Evolutionary conservation across 2,797 vertebrate species (phyloP), one percentile per base, ranked within the genome.

Genomic region (Rhynchonycteris naso): DNA sequence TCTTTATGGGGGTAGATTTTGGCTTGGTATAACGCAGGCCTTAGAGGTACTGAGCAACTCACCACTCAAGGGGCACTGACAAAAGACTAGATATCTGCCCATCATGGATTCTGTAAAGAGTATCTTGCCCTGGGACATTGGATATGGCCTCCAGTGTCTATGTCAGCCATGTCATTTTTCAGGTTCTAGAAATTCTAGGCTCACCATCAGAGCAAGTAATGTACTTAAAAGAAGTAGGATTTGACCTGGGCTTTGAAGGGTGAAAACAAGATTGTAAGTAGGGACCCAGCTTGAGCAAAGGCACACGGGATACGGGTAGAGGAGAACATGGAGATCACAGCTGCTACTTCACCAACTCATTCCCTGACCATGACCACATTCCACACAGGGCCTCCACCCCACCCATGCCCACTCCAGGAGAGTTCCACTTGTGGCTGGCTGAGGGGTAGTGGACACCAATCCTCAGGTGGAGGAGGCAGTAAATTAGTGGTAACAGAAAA

Each of bases 401-500:
- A 43, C 43, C 43, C 43, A 43, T 43, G 43, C 75, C 68, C 56
- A 93, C 50, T 92, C 50, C 61, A 87, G 50, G 54, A 97, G 76
- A 72, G 47, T 91, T 90, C 96, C 93, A 97, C 96, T 95, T 97
- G 94, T 97, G 92, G 93, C 93, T 97, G 71, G 68, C 88, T 52
- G 14, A 22, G 78, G 75, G 69, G 79, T 86, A 83, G 58, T 92
- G 71, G 79, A 74, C 83, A 89, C 81, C 59, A 47, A 84, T 95
- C 96, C 85, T 97, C 96, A 96, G 92, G 95, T 97, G 79, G 90
- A 97, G 33, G 75, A 84, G 63, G 38, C 95, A 91, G 1, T 97
- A 97, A 97, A 97, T 97, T 92, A 89, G 83, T 87, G 63, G 43
- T 94, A 97, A 97, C 88, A 94, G 93, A 97, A 97, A 97, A 97